Base-by-base conservation (phyloP, 2,113 vertebrate species). In the Fregata magnificens region DNA sequence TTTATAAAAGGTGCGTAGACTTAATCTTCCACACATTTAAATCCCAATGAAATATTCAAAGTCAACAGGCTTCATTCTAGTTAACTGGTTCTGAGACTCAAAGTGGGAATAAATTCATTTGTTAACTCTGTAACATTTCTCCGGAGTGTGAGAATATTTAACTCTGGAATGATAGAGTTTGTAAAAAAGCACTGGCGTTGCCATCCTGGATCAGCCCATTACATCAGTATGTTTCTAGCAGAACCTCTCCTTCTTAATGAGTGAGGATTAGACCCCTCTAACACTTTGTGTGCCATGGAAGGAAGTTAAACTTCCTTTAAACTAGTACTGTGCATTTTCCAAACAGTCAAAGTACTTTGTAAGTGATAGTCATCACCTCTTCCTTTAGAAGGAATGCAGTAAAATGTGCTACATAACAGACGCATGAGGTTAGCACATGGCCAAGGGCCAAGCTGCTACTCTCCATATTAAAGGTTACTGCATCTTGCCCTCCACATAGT, bases 191-290 rank as follows among this genome's bases (percentile, higher is more conserved):
- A 10, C n/a, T 72, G 80, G 2, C 40, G 13, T 34, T 81, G 31
- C 31, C 15, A 22, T 79, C n/a, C 18, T 0, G 0, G n/a, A 69
- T 77, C 13, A 82, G 45, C 29, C 44, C 0, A 0, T 34, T 52
- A 29, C n/a, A 25, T 69, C 21, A 31, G 1, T 17, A 4, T 42
- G 26, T 77, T 92, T 88, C 59, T 17, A 53, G 10, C 40, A 91
- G 56, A 82, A 65, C 32, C 10, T 38, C 34, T 76, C 11, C 40
- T 65, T 9, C 13, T 63, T 40, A 18, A 28, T 38, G 28, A 44
- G 2, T 32, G 44, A 81, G 22, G 12, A 62, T 53, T 49, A 83
- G 38, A 58, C 20, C 14, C 22, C 24, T 90, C 36, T 65, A 72
- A 65, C 7, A 34, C 6, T 82, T 83, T 9, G 16, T 53, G 58